These are phyloP conservation scores for Myotis myotis DNA, from an alignment of 2,797 vertebrate genomes.

Conservation along the genomic window DNA sequence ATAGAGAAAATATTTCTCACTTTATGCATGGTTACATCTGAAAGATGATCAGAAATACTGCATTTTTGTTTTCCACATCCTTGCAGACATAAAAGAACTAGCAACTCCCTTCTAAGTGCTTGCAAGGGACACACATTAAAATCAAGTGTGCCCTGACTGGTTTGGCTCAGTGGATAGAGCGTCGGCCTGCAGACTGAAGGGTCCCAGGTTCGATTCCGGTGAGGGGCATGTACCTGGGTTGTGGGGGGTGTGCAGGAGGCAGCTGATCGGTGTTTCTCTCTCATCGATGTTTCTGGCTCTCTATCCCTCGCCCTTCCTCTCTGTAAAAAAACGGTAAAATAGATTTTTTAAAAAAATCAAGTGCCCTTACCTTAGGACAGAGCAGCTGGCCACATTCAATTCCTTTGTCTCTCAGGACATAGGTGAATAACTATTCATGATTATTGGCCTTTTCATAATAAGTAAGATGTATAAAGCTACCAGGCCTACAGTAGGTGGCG, in stretches of 20 bases:
- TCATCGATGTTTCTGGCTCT: too few species aligned
- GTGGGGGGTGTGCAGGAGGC: too few species aligned
- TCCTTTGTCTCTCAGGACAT: neutral
- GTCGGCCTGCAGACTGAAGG: too few species aligned
- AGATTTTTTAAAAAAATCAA: neutral
- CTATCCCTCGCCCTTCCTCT: too few species aligned
- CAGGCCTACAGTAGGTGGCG: neutral
- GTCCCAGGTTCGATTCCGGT: too few species aligned
- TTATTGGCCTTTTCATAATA: neutral
- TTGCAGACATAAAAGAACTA: neutral
- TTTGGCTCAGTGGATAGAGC: too few species aligned
- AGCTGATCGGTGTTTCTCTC: too few species aligned
- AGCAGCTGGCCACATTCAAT: neutral
- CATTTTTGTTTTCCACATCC: neutral
- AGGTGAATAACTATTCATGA: neutral
- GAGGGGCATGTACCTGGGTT: too few species aligned
- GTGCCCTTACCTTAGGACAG: neutral
- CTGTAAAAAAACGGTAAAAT: too few species aligned
- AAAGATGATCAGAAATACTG: neutral
- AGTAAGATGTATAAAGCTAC: neutral
- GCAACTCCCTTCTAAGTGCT: neutral
- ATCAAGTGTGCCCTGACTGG: neutral
- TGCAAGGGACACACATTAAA: neutral
- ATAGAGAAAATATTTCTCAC: neutral
- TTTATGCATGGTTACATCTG: neutral